Percentiles rank a stretch among this genome's conserved stretches.
Conservation (phyloP, 2,888 invertebrate species). For the Furcula furcula region DNA sequence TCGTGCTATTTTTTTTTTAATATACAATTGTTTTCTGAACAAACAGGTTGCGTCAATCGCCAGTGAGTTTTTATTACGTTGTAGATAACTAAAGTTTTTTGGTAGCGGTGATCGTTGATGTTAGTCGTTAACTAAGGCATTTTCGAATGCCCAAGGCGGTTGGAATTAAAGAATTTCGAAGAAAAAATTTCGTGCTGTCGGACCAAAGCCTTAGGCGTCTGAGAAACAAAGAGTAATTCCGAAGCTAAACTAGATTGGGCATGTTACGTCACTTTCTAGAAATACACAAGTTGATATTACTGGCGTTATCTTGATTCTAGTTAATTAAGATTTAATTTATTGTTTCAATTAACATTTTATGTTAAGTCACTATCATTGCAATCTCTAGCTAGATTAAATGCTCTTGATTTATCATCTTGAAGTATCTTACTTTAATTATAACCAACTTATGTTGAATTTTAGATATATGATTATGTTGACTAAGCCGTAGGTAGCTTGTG, state of each 20-base stretch:
- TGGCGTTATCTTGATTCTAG: too few relatives aligned
- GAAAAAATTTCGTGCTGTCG: constrained; percentile 21
- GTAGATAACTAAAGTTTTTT: background rate
- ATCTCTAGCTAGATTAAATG: too few relatives aligned
- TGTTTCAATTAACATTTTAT: too few relatives aligned
- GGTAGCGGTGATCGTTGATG: constrained; percentile 10
- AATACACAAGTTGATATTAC: too few relatives aligned
- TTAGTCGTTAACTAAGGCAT: constrained; percentile 20
- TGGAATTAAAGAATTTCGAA: constrained; percentile 17
- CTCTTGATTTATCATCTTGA: too few relatives aligned
- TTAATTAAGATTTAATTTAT: too few relatives aligned
- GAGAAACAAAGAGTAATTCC: constrained; percentile 6
- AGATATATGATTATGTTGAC: too few relatives aligned
- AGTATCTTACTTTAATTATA: too few relatives aligned
- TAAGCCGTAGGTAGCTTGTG: too few relatives aligned
- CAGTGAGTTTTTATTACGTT: background rate
- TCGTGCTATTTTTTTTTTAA: background rate
- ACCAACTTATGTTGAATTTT: too few relatives aligned
- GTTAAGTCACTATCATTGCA: too few relatives aligned
- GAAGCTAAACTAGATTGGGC: background rate
- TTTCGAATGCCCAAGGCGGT: constrained; percentile 23
- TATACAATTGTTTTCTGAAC: background rate
- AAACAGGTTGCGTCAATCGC: background rate
- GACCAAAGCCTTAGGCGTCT: constrained; percentile 10
- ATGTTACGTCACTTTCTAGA: background rate